Conservation (phyloP, 2,113 vertebrate genomes). For the Poeciliopsis turrubarensis region DNA sequence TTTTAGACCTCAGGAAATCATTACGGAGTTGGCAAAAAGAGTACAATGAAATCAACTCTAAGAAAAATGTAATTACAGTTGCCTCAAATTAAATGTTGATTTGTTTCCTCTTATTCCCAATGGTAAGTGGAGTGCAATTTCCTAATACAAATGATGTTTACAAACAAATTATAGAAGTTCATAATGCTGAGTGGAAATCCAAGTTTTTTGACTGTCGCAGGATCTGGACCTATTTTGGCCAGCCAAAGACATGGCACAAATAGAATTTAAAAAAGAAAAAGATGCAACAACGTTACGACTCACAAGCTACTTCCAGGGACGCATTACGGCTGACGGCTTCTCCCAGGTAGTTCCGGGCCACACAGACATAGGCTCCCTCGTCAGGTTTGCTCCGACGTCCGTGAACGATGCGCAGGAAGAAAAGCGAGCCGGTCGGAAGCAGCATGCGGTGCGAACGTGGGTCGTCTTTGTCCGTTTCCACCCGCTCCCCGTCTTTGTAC, state of each 20-base stretch:
- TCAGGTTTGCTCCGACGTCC: slow-evolving; percentile 96
- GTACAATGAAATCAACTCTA: slow-evolving; percentile 19
- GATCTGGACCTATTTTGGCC: background rate
- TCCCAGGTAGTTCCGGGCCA: slow-evolving; percentile 97
- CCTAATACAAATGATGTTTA: slow-evolving; percentile 23
- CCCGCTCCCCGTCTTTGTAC: slow-evolving; percentile 97
- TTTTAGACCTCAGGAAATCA: slow-evolving; percentile 26
- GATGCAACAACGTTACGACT: slow-evolving; percentile 73
- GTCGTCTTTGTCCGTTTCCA: slow-evolving; percentile 96
- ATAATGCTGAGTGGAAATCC: slow-evolving; percentile 20
- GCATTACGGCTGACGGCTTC: slow-evolving; percentile 98
- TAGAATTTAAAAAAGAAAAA: background rate
- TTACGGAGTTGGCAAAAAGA: slow-evolving; percentile 15
- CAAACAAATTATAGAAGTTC: background rate
- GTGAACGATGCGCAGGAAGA: slow-evolving; percentile 96
- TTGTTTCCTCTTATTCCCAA: slow-evolving; percentile 36
- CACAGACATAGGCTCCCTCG: slow-evolving; percentile 95
- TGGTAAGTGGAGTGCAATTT: slow-evolving; percentile 18
- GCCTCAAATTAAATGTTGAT: slow-evolving; percentile 36
- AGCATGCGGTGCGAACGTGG: slow-evolving; percentile 97
- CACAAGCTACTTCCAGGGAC: slow-evolving; percentile 98
- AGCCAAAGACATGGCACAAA: slow-evolving; percentile 3
- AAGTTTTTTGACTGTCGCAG: slow-evolving; percentile 9
- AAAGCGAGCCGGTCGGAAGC: slow-evolving; percentile 94
- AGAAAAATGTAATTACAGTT: slow-evolving; percentile 27